Base-by-base conservation (phyloP, 2,113 vertebrate genomes). In the Dermatemys mawii region DNA sequence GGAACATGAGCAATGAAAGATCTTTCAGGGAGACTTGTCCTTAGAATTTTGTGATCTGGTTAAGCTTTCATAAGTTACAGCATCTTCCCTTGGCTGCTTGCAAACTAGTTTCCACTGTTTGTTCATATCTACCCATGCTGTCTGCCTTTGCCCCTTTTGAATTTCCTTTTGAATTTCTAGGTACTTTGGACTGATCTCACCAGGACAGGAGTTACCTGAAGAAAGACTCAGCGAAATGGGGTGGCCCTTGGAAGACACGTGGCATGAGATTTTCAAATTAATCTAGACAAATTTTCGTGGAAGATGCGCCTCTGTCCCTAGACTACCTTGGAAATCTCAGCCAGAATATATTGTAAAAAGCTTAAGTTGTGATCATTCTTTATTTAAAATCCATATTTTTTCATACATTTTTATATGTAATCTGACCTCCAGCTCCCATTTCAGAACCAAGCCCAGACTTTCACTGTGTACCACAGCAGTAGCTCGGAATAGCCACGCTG, bases 161-260 rank as follows among this genome's bases (percentile, higher is more conserved):
- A 29, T n/a, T 54, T 44, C 27, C 89, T 6, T 86, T 76, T 93
- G 79, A 35, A 17, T 90, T 93, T 97, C 60, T 85, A 98, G 98
- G 97, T 83, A 97, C 97, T 94, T 96, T 98, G 97, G 98, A 98
- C 84, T 98, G 97, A 98, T 14, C 35, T 91, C 95, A 22, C 3
- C 13, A 24, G 73, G 57, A n/a, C 14, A 0, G 5, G 49, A 84
- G 7, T 78, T 73, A 46, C 83, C 5, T 78, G 84, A 86, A 96
- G 76, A 87, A 79, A 1, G 27, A 67, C 73, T 11, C 50, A 21
- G 26, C 38, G 75, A 85, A 86, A 70, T 5, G 24, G 53, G 35
- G n/a, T 0, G 0, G 16, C 35, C 76, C 11, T 22, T 76, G 54
- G 67, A 92, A 84, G 86, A 79, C 10, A 8, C 27, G 29, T 24